Evolutionary conservation across 2,888 invertebrate species (phyloP).

Genomic region (Octonoba sinensis): DNA sequence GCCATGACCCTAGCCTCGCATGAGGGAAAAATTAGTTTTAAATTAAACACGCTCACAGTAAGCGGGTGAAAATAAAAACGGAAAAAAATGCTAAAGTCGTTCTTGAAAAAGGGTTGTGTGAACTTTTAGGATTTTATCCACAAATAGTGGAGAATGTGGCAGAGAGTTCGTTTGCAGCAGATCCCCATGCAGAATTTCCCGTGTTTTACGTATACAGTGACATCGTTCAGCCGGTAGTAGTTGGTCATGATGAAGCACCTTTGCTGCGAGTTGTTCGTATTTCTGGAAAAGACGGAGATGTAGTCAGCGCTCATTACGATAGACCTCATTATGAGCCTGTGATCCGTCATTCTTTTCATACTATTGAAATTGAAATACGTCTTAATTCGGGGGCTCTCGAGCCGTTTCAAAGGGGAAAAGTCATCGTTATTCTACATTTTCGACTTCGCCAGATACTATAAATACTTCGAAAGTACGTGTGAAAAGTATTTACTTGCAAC

Average conservation of each 20-base stretch:
- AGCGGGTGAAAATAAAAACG: no score
- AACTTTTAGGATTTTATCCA: no score
- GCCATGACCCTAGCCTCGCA: not conserved
- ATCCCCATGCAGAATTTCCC: not conserved
- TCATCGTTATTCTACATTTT: conserved; percentile 19
- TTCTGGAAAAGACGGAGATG: conserved; percentile 6
- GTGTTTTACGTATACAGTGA: not conserved
- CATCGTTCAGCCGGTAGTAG: not conserved
- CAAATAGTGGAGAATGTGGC: no score
- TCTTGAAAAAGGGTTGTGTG: no score
- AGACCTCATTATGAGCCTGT: conserved; percentile 32
- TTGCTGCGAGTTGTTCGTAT: conserved; percentile 9
- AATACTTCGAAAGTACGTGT: no score
- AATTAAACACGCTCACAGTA: no score
- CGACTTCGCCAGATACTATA: not conserved
- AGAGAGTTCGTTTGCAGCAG: not conserved
- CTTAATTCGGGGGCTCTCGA: conserved; percentile 11
- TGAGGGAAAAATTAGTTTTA: not conserved
- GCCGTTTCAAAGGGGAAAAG: conserved; percentile 30
- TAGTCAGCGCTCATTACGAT: not conserved
- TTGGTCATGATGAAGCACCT: not conserved
- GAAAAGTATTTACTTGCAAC: conserved; percentile 12
- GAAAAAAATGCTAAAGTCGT: no score
- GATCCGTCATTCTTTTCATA: conserved; percentile 11
- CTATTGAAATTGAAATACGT: conserved; percentile 2